Evolutionary conservation across 2,888 invertebrate genomes (phyloP).

Genomic region (Hanleya hanleyi): DNA sequence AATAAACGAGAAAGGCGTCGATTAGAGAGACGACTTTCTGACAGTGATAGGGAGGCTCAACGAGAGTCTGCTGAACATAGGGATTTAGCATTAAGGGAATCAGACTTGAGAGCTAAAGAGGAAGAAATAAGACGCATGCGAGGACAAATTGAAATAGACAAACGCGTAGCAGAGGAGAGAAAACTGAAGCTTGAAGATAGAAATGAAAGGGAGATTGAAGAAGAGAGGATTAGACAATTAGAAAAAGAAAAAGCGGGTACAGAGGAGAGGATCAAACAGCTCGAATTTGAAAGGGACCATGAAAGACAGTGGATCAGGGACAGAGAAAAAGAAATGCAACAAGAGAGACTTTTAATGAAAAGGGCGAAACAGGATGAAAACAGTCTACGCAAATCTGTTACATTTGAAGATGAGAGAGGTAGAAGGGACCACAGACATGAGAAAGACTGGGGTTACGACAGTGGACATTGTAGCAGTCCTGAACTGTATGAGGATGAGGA

Average conservation of each 20-base stretch:
- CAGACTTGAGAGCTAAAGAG: neutral
- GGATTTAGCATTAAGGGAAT: neutral
- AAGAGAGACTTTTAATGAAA: conserved; percentile 43
- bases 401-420: conserved; percentile 41
- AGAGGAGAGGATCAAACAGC: neutral
- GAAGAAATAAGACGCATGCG: conserved; percentile 28
- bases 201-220: neutral
- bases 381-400: conserved; percentile 54
- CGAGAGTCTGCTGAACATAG: neutral
- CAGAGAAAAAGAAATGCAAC: neutral
- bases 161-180: neutral
- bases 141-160: conserved; percentile 39
- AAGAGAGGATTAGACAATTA: neutral
- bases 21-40: neutral
- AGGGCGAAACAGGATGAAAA: conserved; percentile 60
- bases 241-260: neutral
- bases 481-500: conserved; percentile 13
- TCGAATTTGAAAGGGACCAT: neutral
- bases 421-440: conserved; percentile 22
- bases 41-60: neutral
- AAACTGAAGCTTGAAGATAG: neutral
- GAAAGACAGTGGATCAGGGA: conserved; percentile 18
- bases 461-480: conserved; percentile 35
- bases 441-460: conserved; percentile 28
- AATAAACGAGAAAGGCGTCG: neutral